phyloP scores from a whole-genome alignment of 2,113 vertebrate genomes.

The Picathartes gymnocephalus region DNA sequence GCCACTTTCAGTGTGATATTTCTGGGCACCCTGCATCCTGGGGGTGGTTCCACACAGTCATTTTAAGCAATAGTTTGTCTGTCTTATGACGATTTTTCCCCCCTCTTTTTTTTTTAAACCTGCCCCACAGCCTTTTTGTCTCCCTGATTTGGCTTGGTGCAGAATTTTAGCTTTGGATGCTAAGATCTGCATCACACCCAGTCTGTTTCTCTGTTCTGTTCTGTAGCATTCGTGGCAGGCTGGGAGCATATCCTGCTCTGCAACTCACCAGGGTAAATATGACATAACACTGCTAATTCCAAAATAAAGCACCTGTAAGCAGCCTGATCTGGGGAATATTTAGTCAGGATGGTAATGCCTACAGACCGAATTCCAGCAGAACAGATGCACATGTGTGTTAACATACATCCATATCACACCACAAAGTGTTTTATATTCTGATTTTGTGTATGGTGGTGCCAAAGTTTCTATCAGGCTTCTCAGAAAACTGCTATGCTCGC shows the following conservation, averaged over 20 bases:
- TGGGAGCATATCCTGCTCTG: not conserved
- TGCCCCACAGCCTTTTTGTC: not conserved
- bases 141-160: not conserved
- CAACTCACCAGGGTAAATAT: not conserved
- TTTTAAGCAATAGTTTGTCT: not conserved
- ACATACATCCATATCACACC: not conserved
- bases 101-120: not conserved
- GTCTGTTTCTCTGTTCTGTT: not conserved
- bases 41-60: not conserved
- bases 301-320: not conserved
- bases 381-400: not conserved
- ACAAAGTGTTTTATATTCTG: not conserved
- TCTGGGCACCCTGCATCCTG: not conserved
- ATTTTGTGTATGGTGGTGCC: not conserved
- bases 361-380: not conserved
- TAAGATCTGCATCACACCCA: not conserved
- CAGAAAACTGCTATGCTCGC: not conserved
- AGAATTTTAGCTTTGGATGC: not conserved
- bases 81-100: not conserved
- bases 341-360: not conserved
- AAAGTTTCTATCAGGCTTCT: not conserved
- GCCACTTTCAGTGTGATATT: not conserved
- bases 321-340: not conserved
- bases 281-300: not conserved
- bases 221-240: not conserved